These are phyloP conservation scores for Grammomys dolichurus DNA, from an alignment of 2,113 vertebrate genomes.

Conservation along the genomic window DNA sequence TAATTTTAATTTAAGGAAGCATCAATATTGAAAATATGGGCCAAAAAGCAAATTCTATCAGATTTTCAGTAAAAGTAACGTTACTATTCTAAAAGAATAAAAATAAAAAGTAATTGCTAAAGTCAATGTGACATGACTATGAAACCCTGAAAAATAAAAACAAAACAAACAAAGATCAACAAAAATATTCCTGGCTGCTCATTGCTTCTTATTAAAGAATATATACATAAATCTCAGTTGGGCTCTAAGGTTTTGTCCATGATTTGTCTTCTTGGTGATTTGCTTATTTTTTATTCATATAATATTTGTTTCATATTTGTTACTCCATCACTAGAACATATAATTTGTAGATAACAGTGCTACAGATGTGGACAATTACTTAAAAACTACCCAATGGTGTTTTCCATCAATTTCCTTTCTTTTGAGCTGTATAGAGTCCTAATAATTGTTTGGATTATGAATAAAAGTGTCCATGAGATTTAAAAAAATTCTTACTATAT, in stretches of 20 bases:
- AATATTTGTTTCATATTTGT: constrained; percentile 38
- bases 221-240: background rate
- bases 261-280: background rate
- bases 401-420: constrained; percentile 22
- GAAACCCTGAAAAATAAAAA: background rate
- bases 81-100: constrained; percentile 24
- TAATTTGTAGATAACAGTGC: background rate
- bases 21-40: background rate
- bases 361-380: background rate
- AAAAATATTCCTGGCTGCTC: background rate
- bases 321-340: constrained; percentile 7
- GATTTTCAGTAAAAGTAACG: constrained; percentile 27
- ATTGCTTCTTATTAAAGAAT: constrained; percentile 26
- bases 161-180: background rate
- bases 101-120: constrained; percentile 28
- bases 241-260: background rate
- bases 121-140: background rate
- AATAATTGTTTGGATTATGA: constrained; percentile 17
- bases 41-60: constrained; percentile 36
- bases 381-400: background rate
- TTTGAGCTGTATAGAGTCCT: constrained; percentile 6
- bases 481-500: background rate
- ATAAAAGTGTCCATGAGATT: background rate
- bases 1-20: constrained; percentile 59
- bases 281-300: background rate